Evolutionary conservation across 2,888 invertebrate genomes (phyloP), one percentile per base, ranked within the genome.

Genomic region (Phengaris alcon): DNA sequence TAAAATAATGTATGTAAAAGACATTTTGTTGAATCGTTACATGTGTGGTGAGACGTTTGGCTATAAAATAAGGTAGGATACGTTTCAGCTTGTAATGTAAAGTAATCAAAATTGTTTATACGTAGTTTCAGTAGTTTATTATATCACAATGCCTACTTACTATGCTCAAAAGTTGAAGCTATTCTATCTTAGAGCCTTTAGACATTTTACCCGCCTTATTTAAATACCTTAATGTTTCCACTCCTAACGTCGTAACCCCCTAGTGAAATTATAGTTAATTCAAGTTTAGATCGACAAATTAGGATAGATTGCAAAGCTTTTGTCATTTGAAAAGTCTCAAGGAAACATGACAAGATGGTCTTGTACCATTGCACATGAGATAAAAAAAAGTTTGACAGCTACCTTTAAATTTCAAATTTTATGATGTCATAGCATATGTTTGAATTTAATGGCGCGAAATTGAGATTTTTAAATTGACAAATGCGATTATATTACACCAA

Each of bases 11-110:
- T 83, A 82, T 87, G 84, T 85, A 86, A 90, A 91, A 90, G 90
- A 91, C 89, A 88, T 83, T 81, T 81, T 83, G 82, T 80, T 78
- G 78, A 75, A 84, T 84, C 90, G 93, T 93, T 93, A 92, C 93
- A 93, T 93, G 93, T 93, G 93, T 93, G 92, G 93, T 93, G 93
- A 93, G 93, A 93, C 89, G 90, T 88, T 89, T 91, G 90, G 88
- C 85, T 85, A 84, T 87, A 81, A 76, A 81, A 76, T 84, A 85
- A 86, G 85, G 86, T 86, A 82, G 85, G 55, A 84, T 81, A 83
- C 74, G 84, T 86, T 88, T 88, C 86, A 83, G 83, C 85, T 87
- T 87, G 84, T 83, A 48, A 73, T 74, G 55, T 46, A 74, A 15
- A 55, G 13, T 75, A 51, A 55, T 73, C 35, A 68, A 3, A 73